phyloP scores from a whole-genome alignment of 2,797 vertebrate species.

The Darevskia nairensis region DNA sequence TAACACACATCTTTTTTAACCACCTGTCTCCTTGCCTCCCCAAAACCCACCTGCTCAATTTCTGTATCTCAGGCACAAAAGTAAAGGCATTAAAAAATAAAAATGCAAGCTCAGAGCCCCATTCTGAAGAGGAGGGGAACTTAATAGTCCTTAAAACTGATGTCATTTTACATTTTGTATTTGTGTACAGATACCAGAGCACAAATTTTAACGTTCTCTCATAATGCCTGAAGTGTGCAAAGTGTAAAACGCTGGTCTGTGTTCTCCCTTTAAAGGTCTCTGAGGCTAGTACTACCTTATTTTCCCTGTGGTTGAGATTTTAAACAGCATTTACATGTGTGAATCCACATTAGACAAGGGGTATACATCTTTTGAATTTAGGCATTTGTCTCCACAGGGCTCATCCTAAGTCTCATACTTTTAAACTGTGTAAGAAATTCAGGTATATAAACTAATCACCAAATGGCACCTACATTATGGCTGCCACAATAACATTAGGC shows the following conservation, averaged over 20 bases:
- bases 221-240: background rate
- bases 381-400: background rate
- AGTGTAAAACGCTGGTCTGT: background rate
- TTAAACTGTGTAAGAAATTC: no score
- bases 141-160: background rate
- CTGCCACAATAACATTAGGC: no score
- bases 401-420: slow-evolving; percentile 23
- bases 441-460: no score
- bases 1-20: background rate
- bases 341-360: background rate
- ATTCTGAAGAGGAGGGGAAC: background rate
- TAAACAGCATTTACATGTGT: background rate
- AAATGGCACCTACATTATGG: no score
- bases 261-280: background rate
- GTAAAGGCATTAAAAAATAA: background rate
- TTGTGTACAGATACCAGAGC: background rate
- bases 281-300: background rate
- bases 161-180: background rate
- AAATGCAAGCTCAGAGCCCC: background rate
- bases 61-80: background rate
- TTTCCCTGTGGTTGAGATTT: background rate
- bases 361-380: background rate
- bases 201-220: background rate
- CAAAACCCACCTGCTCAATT: background rate
- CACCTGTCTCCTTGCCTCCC: no score